These are phyloP conservation scores for Ciconia stormi DNA, from an alignment of 2,113 vertebrate species.

Conservation along the genomic window DNA sequence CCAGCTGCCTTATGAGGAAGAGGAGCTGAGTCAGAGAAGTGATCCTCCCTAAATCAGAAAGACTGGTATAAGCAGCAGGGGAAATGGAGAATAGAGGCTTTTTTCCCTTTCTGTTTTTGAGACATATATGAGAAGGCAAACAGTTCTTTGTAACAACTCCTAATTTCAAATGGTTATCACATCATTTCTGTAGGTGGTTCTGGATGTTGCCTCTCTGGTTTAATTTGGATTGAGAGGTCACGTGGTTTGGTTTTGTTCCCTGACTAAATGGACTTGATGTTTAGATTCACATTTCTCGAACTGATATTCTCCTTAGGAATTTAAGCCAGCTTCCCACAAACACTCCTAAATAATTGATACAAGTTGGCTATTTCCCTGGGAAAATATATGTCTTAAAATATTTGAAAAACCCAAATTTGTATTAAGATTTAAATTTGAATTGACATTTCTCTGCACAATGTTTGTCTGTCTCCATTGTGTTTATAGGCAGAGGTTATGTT, in stretches of 20 bases:
- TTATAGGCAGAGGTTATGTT: constrained; percentile 28
- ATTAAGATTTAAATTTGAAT: constrained; percentile 13
- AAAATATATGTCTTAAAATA: constrained; percentile 36
- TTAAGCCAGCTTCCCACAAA: neutral
- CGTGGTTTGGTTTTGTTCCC: neutral
- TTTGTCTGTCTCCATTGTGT: neutral
- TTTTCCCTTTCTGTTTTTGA: neutral
- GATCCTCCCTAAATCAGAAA: neutral
- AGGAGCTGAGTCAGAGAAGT: neutral
- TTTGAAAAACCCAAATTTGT: neutral
- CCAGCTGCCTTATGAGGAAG: constrained; percentile 17
- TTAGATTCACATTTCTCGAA: constrained; percentile 15
- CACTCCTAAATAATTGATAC: constrained; percentile 41
- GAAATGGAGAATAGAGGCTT: neutral
- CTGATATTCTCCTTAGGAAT: constrained; percentile 17
- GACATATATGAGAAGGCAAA: neutral
- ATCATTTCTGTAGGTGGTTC: neutral
- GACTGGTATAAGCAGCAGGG: neutral
- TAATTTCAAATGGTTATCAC: neutral
- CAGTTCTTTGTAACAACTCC: neutral
- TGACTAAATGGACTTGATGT: neutral
- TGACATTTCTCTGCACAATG: neutral
- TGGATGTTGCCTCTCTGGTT: neutral
- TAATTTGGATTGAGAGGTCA: neutral
- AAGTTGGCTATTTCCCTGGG: neutral